A percentile compares a stretch with the other conserved stretches of the same genome.
Conservation (phyloP, 2,888 invertebrate genomes). For the Hecatera dysodea region DNA sequence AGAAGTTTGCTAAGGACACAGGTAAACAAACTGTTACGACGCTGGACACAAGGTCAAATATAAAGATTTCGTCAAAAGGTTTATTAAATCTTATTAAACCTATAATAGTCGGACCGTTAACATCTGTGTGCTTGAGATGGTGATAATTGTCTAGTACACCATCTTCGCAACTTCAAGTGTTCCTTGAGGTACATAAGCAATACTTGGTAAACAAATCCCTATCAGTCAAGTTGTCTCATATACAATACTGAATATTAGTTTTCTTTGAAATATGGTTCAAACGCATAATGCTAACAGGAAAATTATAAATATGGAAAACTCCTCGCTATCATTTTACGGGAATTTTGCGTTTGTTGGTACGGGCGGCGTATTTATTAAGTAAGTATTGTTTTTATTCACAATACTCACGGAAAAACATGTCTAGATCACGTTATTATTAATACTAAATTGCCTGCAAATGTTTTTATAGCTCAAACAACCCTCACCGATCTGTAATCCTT, state of each 20-base stretch:
- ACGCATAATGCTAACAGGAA: conserved; percentile 1
- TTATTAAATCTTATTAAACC: neutral
- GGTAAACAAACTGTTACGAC: neutral
- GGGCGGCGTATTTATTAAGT: too few species aligned
- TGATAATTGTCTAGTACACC: neutral
- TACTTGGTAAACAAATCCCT: neutral
- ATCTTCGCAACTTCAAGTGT: neutral
- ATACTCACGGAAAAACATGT: too few species aligned
- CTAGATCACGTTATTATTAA: too few species aligned
- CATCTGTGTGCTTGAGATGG: neutral
- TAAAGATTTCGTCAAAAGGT: neutral
- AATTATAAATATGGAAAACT: neutral
- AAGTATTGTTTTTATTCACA: too few species aligned
- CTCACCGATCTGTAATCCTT: too few species aligned
- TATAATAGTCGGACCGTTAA: neutral
- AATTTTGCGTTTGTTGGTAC: too few species aligned
- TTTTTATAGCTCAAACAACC: too few species aligned
- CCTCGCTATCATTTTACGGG: neutral
- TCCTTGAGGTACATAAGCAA: neutral
- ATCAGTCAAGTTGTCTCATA: neutral
- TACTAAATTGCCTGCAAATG: too few species aligned
- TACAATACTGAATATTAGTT: neutral
- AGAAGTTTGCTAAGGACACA: neutral
- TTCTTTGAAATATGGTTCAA: neutral
- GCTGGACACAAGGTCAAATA: too few species aligned